Percentiles rank a stretch among this genome's conserved stretches.
These are phyloP conservation scores for Pipistrellus pygmaeus DNA, from an alignment of 2,797 vertebrate species.

Conservation along the genomic window DNA sequence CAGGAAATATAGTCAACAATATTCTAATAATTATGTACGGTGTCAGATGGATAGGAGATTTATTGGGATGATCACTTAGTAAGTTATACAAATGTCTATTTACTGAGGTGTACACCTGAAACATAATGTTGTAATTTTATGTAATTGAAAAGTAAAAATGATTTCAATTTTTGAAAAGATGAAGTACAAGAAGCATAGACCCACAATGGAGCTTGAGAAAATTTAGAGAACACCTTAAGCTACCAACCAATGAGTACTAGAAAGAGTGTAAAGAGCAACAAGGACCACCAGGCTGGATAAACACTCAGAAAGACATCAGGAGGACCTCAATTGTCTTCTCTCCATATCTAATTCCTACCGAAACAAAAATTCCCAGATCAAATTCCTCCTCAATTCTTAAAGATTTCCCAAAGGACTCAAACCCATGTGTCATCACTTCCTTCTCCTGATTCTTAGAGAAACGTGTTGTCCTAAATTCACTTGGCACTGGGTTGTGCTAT, in stretches of 20 bases:
- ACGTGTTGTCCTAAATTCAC: fast-evolving
- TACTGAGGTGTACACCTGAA: neutral
- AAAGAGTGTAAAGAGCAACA: neutral
- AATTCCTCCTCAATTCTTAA: neutral
- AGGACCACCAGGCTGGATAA: neutral
- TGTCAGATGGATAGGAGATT: neutral
- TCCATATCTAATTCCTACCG: neutral
- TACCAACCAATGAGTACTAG: neutral
- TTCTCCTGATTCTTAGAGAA: neutral
- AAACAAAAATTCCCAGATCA: neutral
- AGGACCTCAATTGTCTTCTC: neutral
- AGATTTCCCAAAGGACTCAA: neutral
- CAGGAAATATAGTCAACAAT: too few species aligned
- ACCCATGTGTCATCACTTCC: neutral
- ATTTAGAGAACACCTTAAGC: neutral
- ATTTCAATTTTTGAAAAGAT: neutral
- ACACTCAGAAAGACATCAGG: neutral
- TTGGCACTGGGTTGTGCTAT: neutral
- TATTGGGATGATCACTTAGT: neutral
- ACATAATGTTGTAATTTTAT: neutral
- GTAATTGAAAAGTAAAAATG: neutral
- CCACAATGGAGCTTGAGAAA: neutral
- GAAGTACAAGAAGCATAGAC: neutral
- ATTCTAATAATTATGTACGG: neutral
- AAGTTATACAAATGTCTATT: neutral